phyloP scores from a whole-genome alignment of 2,113 vertebrate species.

The Epinephelus fuscoguttatus region DNA sequence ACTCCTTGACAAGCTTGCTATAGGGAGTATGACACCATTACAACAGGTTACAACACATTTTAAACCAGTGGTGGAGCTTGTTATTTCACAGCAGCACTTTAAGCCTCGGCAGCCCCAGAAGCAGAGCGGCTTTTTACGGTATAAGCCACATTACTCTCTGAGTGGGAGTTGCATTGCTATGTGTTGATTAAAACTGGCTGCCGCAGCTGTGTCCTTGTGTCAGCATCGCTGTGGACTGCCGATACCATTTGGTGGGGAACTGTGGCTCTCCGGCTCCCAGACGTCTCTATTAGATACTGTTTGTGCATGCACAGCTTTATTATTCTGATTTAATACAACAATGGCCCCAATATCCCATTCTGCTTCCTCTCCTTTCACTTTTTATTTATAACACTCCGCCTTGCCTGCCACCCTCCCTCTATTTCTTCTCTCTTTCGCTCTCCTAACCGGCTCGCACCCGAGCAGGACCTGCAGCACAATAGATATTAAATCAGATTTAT shows the following conservation, averaged over 20 bases:
- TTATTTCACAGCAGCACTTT: slow-evolving; percentile 56
- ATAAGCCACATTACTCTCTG: slow-evolving; percentile 52
- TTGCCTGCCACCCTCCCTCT: neutral
- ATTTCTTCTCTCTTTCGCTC: neutral
- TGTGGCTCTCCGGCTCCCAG: slow-evolving; percentile 47
- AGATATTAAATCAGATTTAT: slow-evolving; percentile 85
- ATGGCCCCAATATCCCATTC: slow-evolving; percentile 76
- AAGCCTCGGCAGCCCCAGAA: slow-evolving; percentile 21
- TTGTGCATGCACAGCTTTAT: slow-evolving; percentile 81
- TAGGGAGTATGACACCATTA: slow-evolving; percentile 55
- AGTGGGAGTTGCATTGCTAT: slow-evolving; percentile 55
- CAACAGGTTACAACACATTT: slow-evolving; percentile 58
- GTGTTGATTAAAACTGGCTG: slow-evolving; percentile 75
- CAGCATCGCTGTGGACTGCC: slow-evolving; percentile 33
- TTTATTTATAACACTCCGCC: slow-evolving; percentile 74
- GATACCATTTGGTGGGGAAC: slow-evolving; percentile 42
- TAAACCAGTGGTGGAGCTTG: slow-evolving; percentile 24
- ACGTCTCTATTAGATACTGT: slow-evolving; percentile 80
- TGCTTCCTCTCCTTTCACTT: slow-evolving; percentile 78
- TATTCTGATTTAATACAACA: slow-evolving; percentile 85
- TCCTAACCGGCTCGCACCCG: slow-evolving; percentile 8
- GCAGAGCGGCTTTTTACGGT: slow-evolving; percentile 37
- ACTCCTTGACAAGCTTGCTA: slow-evolving; percentile 32
- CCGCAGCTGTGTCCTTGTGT: slow-evolving; percentile 71
- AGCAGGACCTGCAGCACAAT: slow-evolving; percentile 68